phyloP scores from a whole-genome alignment of 2,888 invertebrate species.

The Anaspis maculata region DNA sequence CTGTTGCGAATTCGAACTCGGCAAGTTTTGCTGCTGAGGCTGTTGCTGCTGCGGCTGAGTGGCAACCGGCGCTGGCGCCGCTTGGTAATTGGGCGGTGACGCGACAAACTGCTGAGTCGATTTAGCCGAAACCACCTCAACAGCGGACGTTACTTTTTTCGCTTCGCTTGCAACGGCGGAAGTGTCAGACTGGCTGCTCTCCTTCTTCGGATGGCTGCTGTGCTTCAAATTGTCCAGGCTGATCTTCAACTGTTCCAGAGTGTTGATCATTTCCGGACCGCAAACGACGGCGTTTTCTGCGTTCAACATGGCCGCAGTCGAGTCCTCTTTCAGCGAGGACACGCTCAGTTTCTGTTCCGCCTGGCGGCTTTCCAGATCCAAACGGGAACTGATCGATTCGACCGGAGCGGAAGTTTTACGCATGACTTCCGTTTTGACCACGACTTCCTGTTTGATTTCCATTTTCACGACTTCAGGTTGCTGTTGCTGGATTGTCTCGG shows the following conservation, averaged over 20 bases:
- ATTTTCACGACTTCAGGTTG: too few relatives aligned
- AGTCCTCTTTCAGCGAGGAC: constrained; percentile 28
- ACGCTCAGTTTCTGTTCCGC: constrained; percentile 29
- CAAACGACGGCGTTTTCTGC: constrained; percentile 38
- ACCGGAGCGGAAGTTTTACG: constrained; percentile 30
- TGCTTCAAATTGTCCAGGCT: constrained; percentile 51
- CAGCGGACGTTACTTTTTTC: constrained; percentile 25
- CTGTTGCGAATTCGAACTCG: constrained; percentile 12
- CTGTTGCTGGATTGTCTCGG: too few relatives aligned
- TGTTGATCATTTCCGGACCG: constrained; percentile 46
- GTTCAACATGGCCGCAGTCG: constrained; percentile 10
- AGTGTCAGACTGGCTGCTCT: constrained; percentile 18
- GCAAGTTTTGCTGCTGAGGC: constrained; percentile 8
- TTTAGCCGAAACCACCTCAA: constrained; percentile 1
- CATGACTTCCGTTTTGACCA: constrained; percentile 18
- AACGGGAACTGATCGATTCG: constrained; percentile 16
- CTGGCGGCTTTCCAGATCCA: constrained; percentile 19
- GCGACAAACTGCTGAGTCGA: constrained; percentile 15
- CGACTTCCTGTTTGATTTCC: constrained; percentile 1
- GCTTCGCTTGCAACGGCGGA: constrained; percentile 18
- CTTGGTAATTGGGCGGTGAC: constrained; percentile 15
- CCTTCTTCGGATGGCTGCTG: constrained; percentile 42
- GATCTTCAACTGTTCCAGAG: constrained; percentile 50
- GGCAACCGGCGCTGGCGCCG: constrained; percentile 14
- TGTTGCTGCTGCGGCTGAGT: constrained; percentile 6